phyloP scores from a whole-genome alignment of 2,888 invertebrate genomes.

The Conomelus anceps region DNA sequence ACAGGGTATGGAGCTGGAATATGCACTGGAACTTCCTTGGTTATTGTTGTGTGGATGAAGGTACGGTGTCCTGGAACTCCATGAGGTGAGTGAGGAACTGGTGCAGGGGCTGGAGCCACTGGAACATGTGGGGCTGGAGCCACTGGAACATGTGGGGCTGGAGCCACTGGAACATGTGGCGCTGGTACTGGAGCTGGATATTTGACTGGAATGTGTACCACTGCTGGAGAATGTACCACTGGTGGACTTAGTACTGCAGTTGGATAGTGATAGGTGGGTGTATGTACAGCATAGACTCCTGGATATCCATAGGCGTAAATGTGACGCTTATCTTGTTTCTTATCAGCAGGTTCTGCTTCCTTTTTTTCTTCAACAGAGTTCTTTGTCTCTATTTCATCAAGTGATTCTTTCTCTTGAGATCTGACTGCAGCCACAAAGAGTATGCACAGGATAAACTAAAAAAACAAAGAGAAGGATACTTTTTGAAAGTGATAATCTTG shows the following conservation, averaged over 20 bases:
- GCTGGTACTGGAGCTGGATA: neutral
- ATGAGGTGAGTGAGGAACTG: slow-evolving; percentile 22
- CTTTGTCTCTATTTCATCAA: neutral
- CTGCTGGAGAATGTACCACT: neutral
- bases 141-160: neutral
- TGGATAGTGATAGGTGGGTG: slow-evolving; percentile 1
- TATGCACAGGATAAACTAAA: neutral
- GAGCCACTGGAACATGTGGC: neutral
- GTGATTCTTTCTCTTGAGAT: neutral
- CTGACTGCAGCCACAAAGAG: neutral
- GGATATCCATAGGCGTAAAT: slow-evolving; percentile 19
- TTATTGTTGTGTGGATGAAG: slow-evolving; percentile 8
- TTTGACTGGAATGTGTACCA: neutral
- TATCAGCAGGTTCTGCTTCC: neutral
- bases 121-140: slow-evolving; percentile 8
- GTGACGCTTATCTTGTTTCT: slow-evolving; percentile 22
- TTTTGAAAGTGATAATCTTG: too few relatives aligned
- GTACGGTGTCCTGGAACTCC: slow-evolving; percentile 27
- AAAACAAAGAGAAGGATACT: neutral
- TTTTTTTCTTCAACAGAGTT: neutral
- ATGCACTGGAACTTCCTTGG: slow-evolving; percentile 8
- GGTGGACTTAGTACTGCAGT: neutral
- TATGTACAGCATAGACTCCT: neutral
- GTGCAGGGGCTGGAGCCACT: neutral
- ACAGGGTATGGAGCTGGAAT: slow-evolving; percentile 15